Evolutionary conservation across 2,797 vertebrate genomes (phyloP), one percentile per base, ranked within the genome.

Genomic region (Megalops cyprinoides): DNA sequence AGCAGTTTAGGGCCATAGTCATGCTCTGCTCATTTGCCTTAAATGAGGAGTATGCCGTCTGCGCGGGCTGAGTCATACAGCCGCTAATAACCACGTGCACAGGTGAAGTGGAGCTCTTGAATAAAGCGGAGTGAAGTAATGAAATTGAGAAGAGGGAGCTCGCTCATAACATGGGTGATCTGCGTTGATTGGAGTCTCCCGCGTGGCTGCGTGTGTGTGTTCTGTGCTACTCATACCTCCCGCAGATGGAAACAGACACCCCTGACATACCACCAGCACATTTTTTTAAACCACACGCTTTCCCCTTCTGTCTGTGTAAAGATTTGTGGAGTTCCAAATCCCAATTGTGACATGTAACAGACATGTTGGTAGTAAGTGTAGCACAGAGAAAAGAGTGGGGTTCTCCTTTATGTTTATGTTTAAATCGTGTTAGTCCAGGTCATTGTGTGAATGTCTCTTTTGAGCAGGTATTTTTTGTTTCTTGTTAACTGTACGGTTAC

Each of bases 11-110:
- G 89, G 84, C 85, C 85, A 83, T 67, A 87, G 90, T 88, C 93
- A 92, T 87, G 88, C 90, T 91, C 89, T 84, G 84, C 89, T 93
- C 88, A 93, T 94, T 94, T 90, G 88, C 87, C 87, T 82, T 83
- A 91, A 93, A 93, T 92, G 92, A 93, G 89, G 93, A 93, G 92
- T 89, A 90, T 92, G 91, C 90, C 89, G 84, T 80, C 79, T 78
- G 56, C 73, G 65, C 84, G 87, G 85, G 84, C 86, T 90, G 90
- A 91, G 91, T 93, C 90, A 91, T 84, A 78, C 73, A 14, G 83
- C 85, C 85, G 90, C 88, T 88, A 91, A 90, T 90, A 90, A 89
- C 89, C 89, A 90, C 89, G 88, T 88, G 89, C 79, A 86, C 60
- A 71, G 85, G 86, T 77, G 87, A 89, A 89, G 86, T 56, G 62